Evolutionary conservation across 2,113 vertebrate genomes (phyloP).

Genomic region (Macquaria australasica): DNA sequence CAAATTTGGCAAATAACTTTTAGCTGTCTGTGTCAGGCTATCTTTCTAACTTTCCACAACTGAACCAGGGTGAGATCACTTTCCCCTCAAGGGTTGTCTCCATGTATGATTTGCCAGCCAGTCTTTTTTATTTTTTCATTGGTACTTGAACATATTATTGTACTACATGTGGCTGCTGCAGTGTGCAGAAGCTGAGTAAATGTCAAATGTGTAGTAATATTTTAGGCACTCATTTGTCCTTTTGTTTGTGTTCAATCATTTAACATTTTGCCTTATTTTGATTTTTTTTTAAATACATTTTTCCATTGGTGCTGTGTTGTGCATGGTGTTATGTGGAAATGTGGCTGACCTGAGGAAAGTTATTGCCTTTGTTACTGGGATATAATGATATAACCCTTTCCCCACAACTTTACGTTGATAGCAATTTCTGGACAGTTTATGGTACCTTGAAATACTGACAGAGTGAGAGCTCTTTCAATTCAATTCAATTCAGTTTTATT

Average conservation of each 20-base stretch:
- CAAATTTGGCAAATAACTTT: not conserved
- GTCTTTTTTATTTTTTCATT: too few species aligned
- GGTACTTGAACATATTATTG: too few species aligned
- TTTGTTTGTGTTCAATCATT: not conserved
- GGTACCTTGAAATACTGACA: not conserved
- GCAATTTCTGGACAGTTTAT: not conserved
- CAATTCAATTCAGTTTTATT: too few species aligned
- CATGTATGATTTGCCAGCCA: too few species aligned
- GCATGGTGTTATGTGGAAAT: not conserved
- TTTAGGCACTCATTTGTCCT: too few species aligned
- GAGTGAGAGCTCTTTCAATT: conserved; percentile 11
- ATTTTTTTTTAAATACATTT: too few species aligned
- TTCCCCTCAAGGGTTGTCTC: too few species aligned
- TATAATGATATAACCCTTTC: not conserved
- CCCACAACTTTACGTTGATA: not conserved
- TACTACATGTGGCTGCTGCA: not conserved
- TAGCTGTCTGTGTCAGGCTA: not conserved
- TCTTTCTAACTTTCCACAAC: not conserved
- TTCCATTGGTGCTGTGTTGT: too few species aligned
- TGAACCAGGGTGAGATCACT: too few species aligned
- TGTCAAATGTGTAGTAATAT: not conserved
- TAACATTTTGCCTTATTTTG: not conserved
- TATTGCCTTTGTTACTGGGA: not conserved
- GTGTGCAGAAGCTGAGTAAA: not conserved
- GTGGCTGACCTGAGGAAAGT: too few species aligned